Conservation (phyloP, 2,888 invertebrate species). For the Pyrochroa serraticornis region DNA sequence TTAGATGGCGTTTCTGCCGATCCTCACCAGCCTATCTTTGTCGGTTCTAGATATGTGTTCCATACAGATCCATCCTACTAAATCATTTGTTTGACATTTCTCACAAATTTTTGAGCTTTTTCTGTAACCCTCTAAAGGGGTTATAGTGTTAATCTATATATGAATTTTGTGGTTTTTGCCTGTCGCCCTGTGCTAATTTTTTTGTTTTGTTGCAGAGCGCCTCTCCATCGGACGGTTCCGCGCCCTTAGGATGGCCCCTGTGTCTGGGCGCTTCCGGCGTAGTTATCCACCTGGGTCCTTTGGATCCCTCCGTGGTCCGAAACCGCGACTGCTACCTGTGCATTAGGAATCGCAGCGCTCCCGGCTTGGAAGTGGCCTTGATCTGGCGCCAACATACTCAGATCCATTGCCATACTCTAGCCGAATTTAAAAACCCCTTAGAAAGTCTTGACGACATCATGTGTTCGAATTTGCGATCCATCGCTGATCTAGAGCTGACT, state of each 20-base stretch:
- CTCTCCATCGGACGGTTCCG: conserved; percentile 56
- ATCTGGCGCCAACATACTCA: conserved; percentile 51
- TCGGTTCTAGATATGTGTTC: too few species aligned
- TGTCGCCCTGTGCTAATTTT: too few species aligned
- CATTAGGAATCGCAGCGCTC: conserved; percentile 55
- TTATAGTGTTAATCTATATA: too few species aligned
- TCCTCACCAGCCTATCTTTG: too few species aligned
- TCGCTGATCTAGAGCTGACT: conserved; percentile 51
- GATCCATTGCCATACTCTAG: conserved; percentile 51
- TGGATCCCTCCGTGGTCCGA: conserved; percentile 66
- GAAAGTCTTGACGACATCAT: conserved; percentile 51
- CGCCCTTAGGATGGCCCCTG: conserved; percentile 71
- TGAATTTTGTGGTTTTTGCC: too few species aligned
- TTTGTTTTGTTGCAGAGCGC: conserved; percentile 60
- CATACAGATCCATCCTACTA: too few species aligned
- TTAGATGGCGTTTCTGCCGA: too few species aligned
- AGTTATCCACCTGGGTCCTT: conserved; percentile 68
- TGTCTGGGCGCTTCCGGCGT: conserved; percentile 66
- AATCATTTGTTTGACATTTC: too few species aligned
- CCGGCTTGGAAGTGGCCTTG: conserved; percentile 50
- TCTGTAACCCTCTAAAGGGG: too few species aligned
- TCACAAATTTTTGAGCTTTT: too few species aligned
- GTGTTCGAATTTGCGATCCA: conserved; percentile 51
- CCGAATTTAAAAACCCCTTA: conserved; percentile 48
- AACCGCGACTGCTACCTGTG: conserved; percentile 67